Evolutionary conservation across 2,888 invertebrate species (phyloP), one percentile per base, ranked within the genome.

Genomic region (Mythimna lalbum): DNA sequence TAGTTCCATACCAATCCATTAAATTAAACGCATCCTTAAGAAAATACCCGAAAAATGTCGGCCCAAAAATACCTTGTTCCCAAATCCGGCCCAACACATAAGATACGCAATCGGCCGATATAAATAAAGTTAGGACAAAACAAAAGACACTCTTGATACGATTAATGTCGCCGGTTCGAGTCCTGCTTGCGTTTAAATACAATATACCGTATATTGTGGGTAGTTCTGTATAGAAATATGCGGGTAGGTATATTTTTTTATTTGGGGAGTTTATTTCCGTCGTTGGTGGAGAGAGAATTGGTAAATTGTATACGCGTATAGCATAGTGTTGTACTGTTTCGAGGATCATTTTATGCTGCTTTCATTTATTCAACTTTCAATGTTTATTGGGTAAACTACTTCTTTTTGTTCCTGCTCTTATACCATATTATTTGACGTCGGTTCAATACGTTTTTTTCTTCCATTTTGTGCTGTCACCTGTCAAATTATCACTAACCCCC

Each of bases 111-210:
- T 88, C 86, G 85, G 59, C 57, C 81, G 83, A 89, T 91, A 92
- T 93, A 93, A 93, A 93, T 93, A 92, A 90, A 88, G 83, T 87
- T 88, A 87, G 90, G 91, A 90, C 92, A 91, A 93, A 90, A 92
- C 92, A 93, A 93, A 91, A 88, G 91, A 85, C 83, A 80, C 82
- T 71, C 80, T 81, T 85, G 89, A 87, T 88, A 87, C 88, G 90
- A 91, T 92, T 93, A 91, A 93, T 90, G 92, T 90, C 75, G 64
- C 81, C 73, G 81, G 66, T 81, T 83, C 84, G 73, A 86, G 36
- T 73, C 84, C 63, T 68, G 84, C 63, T 74, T 71, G 81, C 56
- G 82, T 82, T 86, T 85, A 85, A 86, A 86, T 86, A 86, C 88
- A 82, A 87, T 83, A 84, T 78, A 83, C 67, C 55, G 75, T 86